Evolutionary conservation across 2,113 vertebrate genomes (phyloP), one percentile per base, ranked within the genome.

Genomic region (Microtus pennsylvanicus): DNA sequence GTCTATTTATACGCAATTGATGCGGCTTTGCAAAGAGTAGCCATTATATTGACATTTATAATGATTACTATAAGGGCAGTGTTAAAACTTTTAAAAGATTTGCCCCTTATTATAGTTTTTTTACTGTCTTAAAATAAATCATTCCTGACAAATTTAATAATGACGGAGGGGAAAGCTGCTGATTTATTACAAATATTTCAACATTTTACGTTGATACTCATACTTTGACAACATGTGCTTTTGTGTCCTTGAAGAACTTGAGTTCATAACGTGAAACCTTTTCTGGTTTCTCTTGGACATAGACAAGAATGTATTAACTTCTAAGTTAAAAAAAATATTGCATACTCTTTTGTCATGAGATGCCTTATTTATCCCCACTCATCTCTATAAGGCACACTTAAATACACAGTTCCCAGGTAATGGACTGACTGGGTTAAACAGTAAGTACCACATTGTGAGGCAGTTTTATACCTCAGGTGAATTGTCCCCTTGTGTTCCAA

Each of bases 121-220:
- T 77, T 82, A 12, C n/a, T 88, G 61, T 67, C 89, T 92, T 76
- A 89, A 82, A 96, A 70, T 91, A 80, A 38, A 86, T 52, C 21
- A 92, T 74, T 82, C 10, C 50, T 52, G 38, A 87, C 58, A 28
- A 55, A 89, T 87, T 93, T 86, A 94, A 89, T 85, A 90, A 85
- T 67, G 50, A 70, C 10, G 22, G 38, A 80, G 7, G 45, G 65
- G 90, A 70, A 65, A 72, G 22, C 26, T 74, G 28, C 33, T 80
- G 28, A 52, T 69, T 95, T 89, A 30, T 67, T 61, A 28, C 6
- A 55, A 93, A 88, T 30, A 77, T 92, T 67, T 91, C 75, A 55
- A 30, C 65, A 80, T 88, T 91, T 33, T 83, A 75, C 55, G 6
- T 21, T 16, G 13, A 22, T 21, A 4, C 14, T 87, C 9, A 14